Evolutionary conservation across 1,140 invertebrate genomes (phyloP), one percentile per base, ranked within the genome.

Genomic region (Tetraneura akinire): DNA sequence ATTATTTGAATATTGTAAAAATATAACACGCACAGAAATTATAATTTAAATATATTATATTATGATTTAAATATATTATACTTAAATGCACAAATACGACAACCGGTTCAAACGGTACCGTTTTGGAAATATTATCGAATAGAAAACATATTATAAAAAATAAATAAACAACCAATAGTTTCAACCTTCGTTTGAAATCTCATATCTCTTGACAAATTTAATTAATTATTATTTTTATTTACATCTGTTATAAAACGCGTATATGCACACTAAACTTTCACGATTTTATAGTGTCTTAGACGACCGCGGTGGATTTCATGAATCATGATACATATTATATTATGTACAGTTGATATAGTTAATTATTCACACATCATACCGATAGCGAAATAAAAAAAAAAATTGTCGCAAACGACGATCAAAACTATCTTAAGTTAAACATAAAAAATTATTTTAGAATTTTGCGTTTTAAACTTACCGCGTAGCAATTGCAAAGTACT

Each of bases 41-140:
- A 66, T 42, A 10, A 45, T 66, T 62, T 62, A 18, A 62, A 62
- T 62, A 62, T 32, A 23, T 11, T n/a, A n/a, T 42, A 66, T 21
- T 45, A 66, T 42, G 9, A 45, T 66, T 62, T 62, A 18, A 62
- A 62, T 62, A 62, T 32, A 23, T 11, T n/a, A n/a, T 32, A 37
- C 32, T 8, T 37, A 37, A 37, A 3, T 8, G 16, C 8, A 8
- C 9, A 3, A 18, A 21, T 5, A 3, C 4, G 13, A 8, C 1
- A 42, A 47, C 66, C 66, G 45, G 66, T 70, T 70, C 26, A 70
- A 70, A 49, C 47, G 42, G 37, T 70, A 70, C 21, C 14, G 21
- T 70, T 70, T 70, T 49, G 66, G 23, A 68, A 68, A 68, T n/a
- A n/a, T 68, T 45, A 11, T 14, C 10, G n/a, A 23, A 70, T 70